These are phyloP conservation scores for Pelusios castaneus DNA, from an alignment of 2,113 vertebrate species.

Conservation along the genomic window DNA sequence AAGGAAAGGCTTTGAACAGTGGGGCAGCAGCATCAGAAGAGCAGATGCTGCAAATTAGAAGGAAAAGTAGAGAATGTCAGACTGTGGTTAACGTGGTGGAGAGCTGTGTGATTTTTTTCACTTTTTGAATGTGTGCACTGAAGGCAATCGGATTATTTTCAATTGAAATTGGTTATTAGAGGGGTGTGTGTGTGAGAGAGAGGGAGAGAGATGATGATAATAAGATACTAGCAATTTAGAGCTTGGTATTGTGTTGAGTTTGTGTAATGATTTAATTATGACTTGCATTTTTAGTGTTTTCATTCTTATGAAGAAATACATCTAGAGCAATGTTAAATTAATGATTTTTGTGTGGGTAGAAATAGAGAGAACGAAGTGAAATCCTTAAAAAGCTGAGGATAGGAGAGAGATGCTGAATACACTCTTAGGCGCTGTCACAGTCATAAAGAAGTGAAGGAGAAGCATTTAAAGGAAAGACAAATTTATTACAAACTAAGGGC, in stretches of 20 bases:
- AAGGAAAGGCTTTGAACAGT: no score
- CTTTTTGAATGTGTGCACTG: neutral
- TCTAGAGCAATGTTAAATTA: neutral
- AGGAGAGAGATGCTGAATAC: neutral
- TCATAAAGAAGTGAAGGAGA: neutral
- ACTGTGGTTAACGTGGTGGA: neutral
- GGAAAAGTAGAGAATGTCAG: neutral
- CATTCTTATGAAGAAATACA: neutral
- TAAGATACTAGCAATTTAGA: neutral
- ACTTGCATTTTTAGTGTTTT: neutral
- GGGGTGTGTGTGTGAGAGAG: neutral
- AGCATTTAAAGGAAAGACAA: neutral
- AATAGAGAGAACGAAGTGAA: neutral
- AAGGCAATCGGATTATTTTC: neutral
- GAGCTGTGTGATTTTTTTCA: neutral
- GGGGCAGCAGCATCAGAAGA: neutral
- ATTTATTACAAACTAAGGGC: fast-evolving
- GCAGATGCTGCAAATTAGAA: neutral
- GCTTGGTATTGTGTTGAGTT: neutral
- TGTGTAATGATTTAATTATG: neutral
- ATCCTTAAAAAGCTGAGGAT: neutral
- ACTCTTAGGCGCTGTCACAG: neutral
- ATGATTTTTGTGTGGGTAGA: neutral
- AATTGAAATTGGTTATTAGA: neutral
- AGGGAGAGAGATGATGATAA: neutral